phyloP scores from a whole-genome alignment of 2,888 invertebrate genomes.

The Uloborus plumipes region DNA sequence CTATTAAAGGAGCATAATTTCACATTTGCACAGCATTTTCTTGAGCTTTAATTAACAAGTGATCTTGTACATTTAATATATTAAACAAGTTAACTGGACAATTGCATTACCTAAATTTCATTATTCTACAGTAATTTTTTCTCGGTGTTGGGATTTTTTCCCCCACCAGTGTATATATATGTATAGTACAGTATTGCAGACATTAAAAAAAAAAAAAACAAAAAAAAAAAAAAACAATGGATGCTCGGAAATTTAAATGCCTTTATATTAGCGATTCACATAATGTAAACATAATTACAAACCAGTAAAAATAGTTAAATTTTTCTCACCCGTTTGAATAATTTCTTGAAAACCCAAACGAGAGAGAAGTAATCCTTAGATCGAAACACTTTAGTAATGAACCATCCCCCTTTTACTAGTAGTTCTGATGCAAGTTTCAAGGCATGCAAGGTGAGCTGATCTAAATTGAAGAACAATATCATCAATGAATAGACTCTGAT shows the following conservation, averaged over 20 bases:
- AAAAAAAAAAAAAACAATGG: background rate
- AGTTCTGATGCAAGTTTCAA: constrained; percentile 92
- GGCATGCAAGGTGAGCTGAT: constrained; percentile 90
- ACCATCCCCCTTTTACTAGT: constrained; percentile 92
- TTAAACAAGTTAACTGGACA: too few species aligned
- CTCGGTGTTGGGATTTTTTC: too few species aligned
- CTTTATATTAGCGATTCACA: too few species aligned
- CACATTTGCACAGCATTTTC: too few species aligned
- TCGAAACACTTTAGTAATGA: constrained; percentile 97
- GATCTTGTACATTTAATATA: too few species aligned
- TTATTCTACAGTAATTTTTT: too few species aligned
- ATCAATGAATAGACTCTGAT: constrained; percentile 11
- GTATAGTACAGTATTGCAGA: too few species aligned
- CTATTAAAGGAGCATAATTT: too few species aligned
- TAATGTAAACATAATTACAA: background rate
- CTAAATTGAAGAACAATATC: constrained; percentile 69
- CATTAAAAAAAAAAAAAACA: too few species aligned
- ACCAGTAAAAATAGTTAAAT: background rate
- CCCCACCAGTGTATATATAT: too few species aligned
- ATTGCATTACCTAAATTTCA: too few species aligned
- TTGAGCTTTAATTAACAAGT: too few species aligned
- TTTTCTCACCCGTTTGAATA: constrained; percentile 84
- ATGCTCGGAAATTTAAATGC: background rate
- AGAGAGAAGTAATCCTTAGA: constrained; percentile 97
- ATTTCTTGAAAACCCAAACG: constrained; percentile 94